Percentiles rank a stretch among this genome's conserved stretches.
Conservation (phyloP, 2,888 invertebrate species). For the Osmoderma eremita region DNA sequence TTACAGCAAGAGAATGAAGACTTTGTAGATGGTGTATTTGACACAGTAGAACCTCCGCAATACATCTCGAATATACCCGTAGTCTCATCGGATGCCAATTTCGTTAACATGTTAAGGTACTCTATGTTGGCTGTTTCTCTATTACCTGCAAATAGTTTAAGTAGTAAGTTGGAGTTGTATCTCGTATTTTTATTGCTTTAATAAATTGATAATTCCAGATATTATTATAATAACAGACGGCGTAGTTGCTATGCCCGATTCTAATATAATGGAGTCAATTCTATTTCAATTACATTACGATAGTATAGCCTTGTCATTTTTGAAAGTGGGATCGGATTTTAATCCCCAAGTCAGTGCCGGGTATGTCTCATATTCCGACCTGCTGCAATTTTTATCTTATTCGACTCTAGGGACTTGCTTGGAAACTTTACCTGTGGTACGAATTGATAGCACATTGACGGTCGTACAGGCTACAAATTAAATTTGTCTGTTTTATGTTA, state of each 20-base stretch:
- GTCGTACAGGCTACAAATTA: not conserved
- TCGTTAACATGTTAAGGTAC: conserved; percentile 80
- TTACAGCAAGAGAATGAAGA: conserved; percentile 65
- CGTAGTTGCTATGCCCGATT: conserved; percentile 76
- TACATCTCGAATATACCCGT: conserved; percentile 66
- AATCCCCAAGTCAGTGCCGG: conserved; percentile 76
- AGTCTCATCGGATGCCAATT: conserved; percentile 75
- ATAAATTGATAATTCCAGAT: conserved; percentile 65
- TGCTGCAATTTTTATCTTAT: conserved; percentile 78
- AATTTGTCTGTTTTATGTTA: conserved; percentile 6
- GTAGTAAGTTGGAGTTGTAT: conserved; percentile 69
- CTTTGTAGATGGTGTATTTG: conserved; percentile 67
- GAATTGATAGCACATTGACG: not conserved
- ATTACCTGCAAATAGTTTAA: conserved; percentile 78
- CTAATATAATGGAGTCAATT: conserved; percentile 76
- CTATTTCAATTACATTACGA: conserved; percentile 78
- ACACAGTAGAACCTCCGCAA: conserved; percentile 62
- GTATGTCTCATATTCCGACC: conserved; percentile 76
- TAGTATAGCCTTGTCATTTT: conserved; percentile 79
- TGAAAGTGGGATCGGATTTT: conserved; percentile 75
- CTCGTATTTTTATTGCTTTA: conserved; percentile 1
- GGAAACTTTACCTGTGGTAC: conserved; percentile 64
- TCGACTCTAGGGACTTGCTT: conserved; percentile 80
- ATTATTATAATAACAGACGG: conserved; percentile 81
- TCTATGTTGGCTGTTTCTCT: conserved; percentile 79